phyloP scores from a whole-genome alignment of 2,113 vertebrate genomes.

The Daubentonia madagascariensis region DNA sequence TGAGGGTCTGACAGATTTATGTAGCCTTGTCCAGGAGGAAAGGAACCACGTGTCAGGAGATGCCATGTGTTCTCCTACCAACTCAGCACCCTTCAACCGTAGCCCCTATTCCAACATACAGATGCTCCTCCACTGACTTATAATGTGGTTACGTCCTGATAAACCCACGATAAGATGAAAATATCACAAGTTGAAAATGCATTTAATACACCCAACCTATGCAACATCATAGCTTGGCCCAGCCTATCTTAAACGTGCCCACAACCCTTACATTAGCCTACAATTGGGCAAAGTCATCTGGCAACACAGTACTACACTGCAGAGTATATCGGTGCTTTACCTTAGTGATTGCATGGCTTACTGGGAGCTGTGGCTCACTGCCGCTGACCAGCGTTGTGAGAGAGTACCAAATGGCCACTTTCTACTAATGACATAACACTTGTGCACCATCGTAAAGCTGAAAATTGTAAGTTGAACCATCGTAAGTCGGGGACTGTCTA shows the following conservation, averaged over 20 bases:
- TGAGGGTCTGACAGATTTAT: neutral
- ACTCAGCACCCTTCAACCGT: neutral
- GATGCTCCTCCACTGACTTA: neutral
- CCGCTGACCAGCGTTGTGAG: neutral
- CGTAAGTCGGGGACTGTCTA: neutral
- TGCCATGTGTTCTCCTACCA: neutral
- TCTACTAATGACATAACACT: neutral
- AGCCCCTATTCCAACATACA: neutral
- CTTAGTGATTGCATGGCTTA: neutral
- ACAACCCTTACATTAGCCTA: neutral
- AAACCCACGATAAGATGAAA: neutral
- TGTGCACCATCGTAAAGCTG: neutral
- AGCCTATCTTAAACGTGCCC: neutral
- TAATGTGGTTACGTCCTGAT: neutral
- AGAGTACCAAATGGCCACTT: neutral
- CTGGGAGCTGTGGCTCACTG: neutral
- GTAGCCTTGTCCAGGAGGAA: neutral
- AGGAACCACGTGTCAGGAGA: neutral
- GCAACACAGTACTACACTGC: neutral
- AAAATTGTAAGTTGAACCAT: neutral
- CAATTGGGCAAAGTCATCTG: neutral
- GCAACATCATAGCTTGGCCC: neutral
- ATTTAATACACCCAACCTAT: neutral
- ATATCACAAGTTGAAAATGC: neutral
- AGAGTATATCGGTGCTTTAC: neutral